Conservation (phyloP, 1,140 invertebrate genomes). For the Leptestheria dahalacensis region DNA sequence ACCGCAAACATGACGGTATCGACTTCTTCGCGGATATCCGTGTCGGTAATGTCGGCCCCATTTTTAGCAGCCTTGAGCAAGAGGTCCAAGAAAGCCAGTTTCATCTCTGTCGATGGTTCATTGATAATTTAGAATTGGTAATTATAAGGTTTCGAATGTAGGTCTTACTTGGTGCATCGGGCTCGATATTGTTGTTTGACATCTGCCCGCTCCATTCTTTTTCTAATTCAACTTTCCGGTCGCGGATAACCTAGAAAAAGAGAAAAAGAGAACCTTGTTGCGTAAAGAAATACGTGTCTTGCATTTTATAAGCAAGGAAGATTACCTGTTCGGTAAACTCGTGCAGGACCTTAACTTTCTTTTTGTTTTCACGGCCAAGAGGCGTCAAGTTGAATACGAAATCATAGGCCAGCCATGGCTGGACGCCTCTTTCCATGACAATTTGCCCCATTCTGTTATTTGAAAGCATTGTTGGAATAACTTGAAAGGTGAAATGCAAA, state of each 20-base stretch:
- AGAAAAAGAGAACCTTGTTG: background rate
- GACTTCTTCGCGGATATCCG: constrained; percentile 35
- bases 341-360: constrained; percentile 63
- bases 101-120: constrained; percentile 19
- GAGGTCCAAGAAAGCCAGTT: constrained; percentile 40
- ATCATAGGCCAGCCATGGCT: constrained; percentile 65
- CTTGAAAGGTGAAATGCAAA: background rate
- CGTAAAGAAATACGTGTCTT: background rate
- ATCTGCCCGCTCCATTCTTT: background rate
- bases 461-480: constrained; percentile 16
- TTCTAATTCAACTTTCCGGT: background rate
- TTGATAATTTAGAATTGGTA: too few relatives aligned
- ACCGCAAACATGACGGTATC: constrained; percentile 34
- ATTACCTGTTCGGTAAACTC: constrained; percentile 51
- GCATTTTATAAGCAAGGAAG: constrained; percentile 4
- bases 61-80: constrained; percentile 31
- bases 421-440: constrained; percentile 3
- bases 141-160: too few relatives aligned
- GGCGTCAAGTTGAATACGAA: constrained; percentile 61
- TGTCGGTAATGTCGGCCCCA: constrained; percentile 27
- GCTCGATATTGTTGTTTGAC: background rate
- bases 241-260: background rate
- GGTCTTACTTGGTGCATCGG: background rate
- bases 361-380: constrained; percentile 54
- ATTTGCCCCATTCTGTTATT: constrained; percentile 17